These are phyloP conservation scores for Pedionomus torquatus DNA, from an alignment of 2,113 vertebrate genomes.

Conservation along the genomic window DNA sequence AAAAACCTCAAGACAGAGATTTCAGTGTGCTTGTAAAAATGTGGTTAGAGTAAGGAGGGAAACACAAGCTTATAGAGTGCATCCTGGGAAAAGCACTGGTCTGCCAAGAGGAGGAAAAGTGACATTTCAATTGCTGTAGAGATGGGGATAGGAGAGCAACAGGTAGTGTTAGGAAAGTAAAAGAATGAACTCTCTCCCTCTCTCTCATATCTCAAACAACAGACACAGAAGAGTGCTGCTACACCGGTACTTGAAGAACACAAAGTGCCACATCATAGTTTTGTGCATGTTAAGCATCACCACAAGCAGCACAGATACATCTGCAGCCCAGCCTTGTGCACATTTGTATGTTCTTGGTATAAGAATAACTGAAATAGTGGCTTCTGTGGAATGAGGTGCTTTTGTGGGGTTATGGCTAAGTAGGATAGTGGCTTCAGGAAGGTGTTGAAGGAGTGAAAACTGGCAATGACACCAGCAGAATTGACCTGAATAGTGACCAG, in stretches of 20 bases:
- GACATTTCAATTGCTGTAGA: neutral
- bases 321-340: neutral
- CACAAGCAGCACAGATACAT: rapidly evolving
- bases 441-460: neutral
- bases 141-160: neutral
- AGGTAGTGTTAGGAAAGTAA: neutral
- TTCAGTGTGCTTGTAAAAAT: neutral
- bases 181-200: neutral
- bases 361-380: neutral
- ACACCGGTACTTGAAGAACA: neutral
- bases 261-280: neutral
- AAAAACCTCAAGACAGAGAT: neutral
- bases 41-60: neutral
- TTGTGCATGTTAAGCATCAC: rapidly evolving
- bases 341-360: neutral
- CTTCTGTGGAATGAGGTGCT: neutral
- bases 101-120: neutral
- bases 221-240: neutral
- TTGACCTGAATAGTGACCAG: neutral
- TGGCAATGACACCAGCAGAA: neutral
- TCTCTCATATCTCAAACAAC: neutral
- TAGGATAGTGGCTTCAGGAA: neutral
- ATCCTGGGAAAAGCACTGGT: neutral
- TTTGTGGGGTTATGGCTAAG: neutral
- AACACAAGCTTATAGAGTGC: neutral